Base-by-base conservation (phyloP, 2,797 vertebrate species). In the Okamejei kenojei region DNA sequence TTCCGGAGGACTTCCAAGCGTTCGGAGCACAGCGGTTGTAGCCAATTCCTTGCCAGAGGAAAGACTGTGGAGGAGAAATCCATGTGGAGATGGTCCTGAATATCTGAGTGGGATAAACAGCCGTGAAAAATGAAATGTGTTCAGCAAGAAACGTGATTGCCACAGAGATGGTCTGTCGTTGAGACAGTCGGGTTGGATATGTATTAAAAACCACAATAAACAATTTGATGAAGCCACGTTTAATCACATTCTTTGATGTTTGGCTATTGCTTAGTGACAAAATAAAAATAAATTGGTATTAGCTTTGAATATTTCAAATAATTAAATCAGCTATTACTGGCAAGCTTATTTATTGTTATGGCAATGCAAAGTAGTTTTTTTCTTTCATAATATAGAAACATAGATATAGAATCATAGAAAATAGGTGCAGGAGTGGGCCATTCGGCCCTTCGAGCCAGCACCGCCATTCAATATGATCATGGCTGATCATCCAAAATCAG, bases 1-100 rank as follows among this genome's bases (percentile, higher is more conserved):
- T 99, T 95, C 98, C 98, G 35, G 98, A 99, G 93, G 98, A 99
- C 95, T 99, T 99, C 94, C 98, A 99, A 95, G 98, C 99, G 95
- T 99, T 99, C 96, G 98, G 97, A 95, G 96, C 97, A 94, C 98
- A 98, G 96, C 97, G 97, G 35, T 96, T 97, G 71, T 74, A 92
- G 71, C 71, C 35, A 76, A 15, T 76, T 54, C n/a, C 35, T 54
- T 61, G 54, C 26, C 5, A 84, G 61, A 61, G 71, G 23, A 91
- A 71, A 45, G 21, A 38, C 15, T 26, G 21, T 73, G 15, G 38
- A 74, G 19, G 63, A 68, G 38, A 58, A 45, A 26, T 58, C 86
- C 71, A 76, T n/a, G 71, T n/a, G 90, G 38, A 76, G 71, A 23
- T 17, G 45, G 71, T 29, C 71, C 90, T 74, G 90, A 91, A 17